Evolutionary conservation across 2,113 vertebrate species (phyloP).

Genomic region (Vulpes ferrilata): DNA sequence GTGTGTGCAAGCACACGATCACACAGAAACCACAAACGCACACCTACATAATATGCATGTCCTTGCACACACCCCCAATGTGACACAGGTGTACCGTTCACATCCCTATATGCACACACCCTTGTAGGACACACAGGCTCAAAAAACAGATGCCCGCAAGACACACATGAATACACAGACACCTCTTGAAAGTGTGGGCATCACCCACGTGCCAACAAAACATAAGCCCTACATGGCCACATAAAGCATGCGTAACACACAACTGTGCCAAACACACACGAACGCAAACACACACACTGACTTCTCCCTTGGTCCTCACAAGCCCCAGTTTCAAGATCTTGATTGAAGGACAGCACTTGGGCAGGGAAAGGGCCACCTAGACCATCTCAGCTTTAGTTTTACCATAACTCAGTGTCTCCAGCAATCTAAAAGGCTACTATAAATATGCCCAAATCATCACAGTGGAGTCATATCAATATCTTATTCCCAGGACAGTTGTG

Average conservation of each 20-base stretch:
- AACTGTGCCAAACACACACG: neutral
- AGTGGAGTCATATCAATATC: neutral
- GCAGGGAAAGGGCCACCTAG: neutral
- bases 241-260: neutral
- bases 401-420: neutral
- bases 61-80: too few species aligned
- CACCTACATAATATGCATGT: neutral
- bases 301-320: neutral
- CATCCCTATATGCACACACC: neutral
- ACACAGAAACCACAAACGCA: neutral
- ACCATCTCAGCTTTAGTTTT: neutral
- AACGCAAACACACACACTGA: neutral
- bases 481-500: constrained; percentile 17
- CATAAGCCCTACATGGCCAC: neutral
- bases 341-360: neutral
- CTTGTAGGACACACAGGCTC: neutral
- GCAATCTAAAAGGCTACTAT: neutral
- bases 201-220: neutral
- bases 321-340: too few species aligned
- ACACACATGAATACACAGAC: neutral
- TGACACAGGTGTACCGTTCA: neutral
- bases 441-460: neutral
- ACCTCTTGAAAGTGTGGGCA: neutral
- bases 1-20: neutral
- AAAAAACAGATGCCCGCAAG: neutral